Evolutionary conservation across 1,140 invertebrate genomes (phyloP).

Genomic region (Orchesella cincta): DNA sequence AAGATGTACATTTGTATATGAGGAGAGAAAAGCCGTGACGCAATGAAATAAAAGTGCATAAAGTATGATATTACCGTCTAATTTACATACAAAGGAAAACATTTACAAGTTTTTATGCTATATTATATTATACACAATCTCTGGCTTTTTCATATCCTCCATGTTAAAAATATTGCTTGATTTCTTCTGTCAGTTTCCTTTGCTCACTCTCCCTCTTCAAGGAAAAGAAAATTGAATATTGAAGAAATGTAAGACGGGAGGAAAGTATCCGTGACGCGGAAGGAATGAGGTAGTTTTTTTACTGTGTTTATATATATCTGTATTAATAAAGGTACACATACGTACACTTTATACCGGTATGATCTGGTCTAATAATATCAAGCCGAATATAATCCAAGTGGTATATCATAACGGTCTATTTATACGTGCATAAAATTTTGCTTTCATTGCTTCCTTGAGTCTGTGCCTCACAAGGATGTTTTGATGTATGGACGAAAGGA

Average conservation of each 20-base stretch:
- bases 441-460: too few relatives aligned
- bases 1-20: neutral
- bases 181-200: neutral
- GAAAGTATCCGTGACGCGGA: constrained; percentile 19
- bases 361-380: too few relatives aligned
- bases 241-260: constrained; percentile 14
- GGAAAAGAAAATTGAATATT: constrained; percentile 17
- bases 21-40: neutral
- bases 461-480: too few relatives aligned
- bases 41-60: neutral
- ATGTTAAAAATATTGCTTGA: constrained; percentile 1
- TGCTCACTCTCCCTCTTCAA: neutral
- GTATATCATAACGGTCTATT: too few relatives aligned
- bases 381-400: too few relatives aligned
- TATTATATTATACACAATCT: too few relatives aligned
- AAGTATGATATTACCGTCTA: neutral
- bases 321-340: neutral
- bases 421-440: too few relatives aligned
- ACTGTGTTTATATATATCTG: neutral
- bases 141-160: too few relatives aligned
- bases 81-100: neutral
- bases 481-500: constrained; percentile 14
- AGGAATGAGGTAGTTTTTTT: neutral
- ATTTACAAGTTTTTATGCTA: neutral
- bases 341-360: too few relatives aligned